Conservation (phyloP, 2,888 invertebrate species). For the Pammene aurita region DNA sequence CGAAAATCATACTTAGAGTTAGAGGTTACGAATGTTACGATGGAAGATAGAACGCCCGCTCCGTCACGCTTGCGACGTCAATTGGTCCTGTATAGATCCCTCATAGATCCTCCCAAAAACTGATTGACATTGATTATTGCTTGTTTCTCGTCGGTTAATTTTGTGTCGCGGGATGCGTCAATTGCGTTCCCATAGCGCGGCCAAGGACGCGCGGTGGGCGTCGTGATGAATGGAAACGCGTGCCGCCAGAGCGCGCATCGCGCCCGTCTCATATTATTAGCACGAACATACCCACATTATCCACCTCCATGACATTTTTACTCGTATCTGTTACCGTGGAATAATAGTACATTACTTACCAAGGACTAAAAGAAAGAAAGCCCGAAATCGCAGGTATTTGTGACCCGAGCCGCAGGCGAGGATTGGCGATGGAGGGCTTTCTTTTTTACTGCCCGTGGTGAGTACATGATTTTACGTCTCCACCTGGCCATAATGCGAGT, state of each 20-base stretch:
- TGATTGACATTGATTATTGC: slow-evolving; percentile 26
- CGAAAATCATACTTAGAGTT: too few species aligned
- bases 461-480: too few species aligned
- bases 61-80: too few species aligned
- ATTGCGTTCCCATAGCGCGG: slow-evolving; percentile 64
- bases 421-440: too few species aligned
- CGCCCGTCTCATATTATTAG: slow-evolving; percentile 68
- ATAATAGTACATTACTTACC: background rate
- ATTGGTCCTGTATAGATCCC: too few species aligned
- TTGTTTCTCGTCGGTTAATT: slow-evolving; percentile 45
- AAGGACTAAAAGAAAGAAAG: too few species aligned
- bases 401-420: too few species aligned
- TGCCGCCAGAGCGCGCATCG: slow-evolving; percentile 50
- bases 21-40: too few species aligned
- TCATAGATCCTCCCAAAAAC: background rate
- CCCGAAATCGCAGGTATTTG: too few species aligned
- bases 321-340: slow-evolving; percentile 30
- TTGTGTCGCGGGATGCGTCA: slow-evolving; percentile 60
- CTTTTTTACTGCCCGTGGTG: too few species aligned
- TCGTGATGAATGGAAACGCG: slow-evolving; percentile 74
- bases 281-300: slow-evolving; percentile 53
- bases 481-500: too few species aligned
- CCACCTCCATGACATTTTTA: slow-evolving; percentile 47
- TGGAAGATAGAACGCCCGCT: too few species aligned
- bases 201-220: slow-evolving; percentile 62